These are phyloP conservation scores for Jaculus jaculus DNA, from an alignment of 2,113 vertebrate genomes.

Conservation along the genomic window DNA sequence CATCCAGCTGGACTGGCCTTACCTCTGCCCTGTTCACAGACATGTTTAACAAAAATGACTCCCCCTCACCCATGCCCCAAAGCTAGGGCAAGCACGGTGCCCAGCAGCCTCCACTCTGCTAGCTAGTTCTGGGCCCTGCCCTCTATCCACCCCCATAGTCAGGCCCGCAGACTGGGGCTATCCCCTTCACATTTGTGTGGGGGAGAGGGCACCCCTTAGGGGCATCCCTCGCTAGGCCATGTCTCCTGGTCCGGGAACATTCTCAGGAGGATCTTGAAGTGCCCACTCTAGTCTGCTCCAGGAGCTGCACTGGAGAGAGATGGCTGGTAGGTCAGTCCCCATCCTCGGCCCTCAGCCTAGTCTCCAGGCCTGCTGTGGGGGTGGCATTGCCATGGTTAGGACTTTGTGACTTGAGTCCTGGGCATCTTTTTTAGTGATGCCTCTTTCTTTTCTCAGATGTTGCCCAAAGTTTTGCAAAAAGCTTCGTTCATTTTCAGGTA, in stretches of 20 bases:
- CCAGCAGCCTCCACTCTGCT: conserved; percentile 47
- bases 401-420: conserved; percentile 61
- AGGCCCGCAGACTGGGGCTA: conserved; percentile 33
- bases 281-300: conserved; percentile 63
- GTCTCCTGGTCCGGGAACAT: conserved; percentile 70
- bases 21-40: conserved; percentile 53
- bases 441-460: conserved; percentile 79
- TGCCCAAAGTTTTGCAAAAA: conserved; percentile 82
- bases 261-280: conserved; percentile 77
- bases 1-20: conserved; percentile 54
- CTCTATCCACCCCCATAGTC: not conserved
- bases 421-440: conserved; percentile 71
- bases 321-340: conserved; percentile 68
- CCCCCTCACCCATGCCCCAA: not conserved
- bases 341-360: not conserved
- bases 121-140: conserved; percentile 40
- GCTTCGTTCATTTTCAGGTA: conserved; percentile 81
- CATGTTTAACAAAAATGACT: not conserved
- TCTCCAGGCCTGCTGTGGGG: conserved; percentile 68
- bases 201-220: not conserved
- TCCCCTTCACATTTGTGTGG: not conserved
- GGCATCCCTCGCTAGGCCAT: conserved; percentile 56
- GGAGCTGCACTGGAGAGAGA: conserved; percentile 59
- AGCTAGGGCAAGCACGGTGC: conserved; percentile 20
- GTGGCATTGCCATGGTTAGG: conserved; percentile 18